Evolutionary conservation across 2,113 vertebrate species (phyloP), one percentile per base, ranked within the genome.

Genomic region (Hyla sarda): DNA sequence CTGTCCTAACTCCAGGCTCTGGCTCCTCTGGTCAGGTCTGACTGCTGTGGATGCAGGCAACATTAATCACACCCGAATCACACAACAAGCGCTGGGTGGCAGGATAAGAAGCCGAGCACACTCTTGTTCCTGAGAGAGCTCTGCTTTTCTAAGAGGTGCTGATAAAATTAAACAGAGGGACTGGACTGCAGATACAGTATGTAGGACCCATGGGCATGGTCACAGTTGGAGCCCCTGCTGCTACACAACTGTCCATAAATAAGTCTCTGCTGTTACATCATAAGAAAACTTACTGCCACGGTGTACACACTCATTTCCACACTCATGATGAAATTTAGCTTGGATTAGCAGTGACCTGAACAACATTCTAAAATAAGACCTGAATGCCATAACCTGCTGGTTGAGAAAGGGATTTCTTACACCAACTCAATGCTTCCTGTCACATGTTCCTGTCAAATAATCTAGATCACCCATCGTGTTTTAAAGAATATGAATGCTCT

Each of bases 361-460:
- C 21, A 17, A 32, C 67, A 37, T 37, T 19, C 32, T 72, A 41
- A 23, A 72, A 72, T 72, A 72, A 72, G 19, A n/a, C 14, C 19
- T 41, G 23, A 41, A 45, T n/a, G 11, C 21, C 37, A 73, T 41
- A 73, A 41, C 21, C 71, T 21, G 34, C 71, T 37, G 45, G 71
- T 45, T 73, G 71, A 45, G 34, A 1, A 19, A 19, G 65, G 65
- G 65, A 69, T 69, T 69, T 69, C 30, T 69, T 28, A 67, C 69
- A 72, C 12, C 32, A 21, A 37, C 34, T 72, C 69, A 72, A 34
- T 41, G 34, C 34, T 19, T 41, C 69, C 21, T 72, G 69, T 34
- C 69, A 37, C 69, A 41, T 72, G 32, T 72, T 72, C 28, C 28
- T 32, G 69, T 72, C 69, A 72, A 72, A 37, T 72, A 41, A 72